Evolutionary conservation across 2,113 vertebrate genomes (phyloP), one percentile per base, ranked within the genome.

Genomic region (Melospiza georgiana): DNA sequence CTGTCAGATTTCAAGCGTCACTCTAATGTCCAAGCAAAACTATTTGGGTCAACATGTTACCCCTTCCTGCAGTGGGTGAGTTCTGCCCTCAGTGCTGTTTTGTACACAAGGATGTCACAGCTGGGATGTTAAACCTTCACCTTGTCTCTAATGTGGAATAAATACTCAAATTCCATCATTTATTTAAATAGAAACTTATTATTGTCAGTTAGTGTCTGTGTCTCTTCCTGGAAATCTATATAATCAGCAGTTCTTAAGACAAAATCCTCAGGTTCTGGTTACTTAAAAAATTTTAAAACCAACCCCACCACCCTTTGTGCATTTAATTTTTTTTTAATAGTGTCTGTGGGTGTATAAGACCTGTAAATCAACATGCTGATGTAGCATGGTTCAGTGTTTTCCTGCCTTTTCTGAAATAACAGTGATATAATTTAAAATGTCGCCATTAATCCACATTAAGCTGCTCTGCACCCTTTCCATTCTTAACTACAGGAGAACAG

Each of bases 351-450:
- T 37, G 3, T 79, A 39, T 80, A 33, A 79, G 31, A 58, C 44
- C 37, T 79, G 39, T 77, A 67, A 90, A 84, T 86, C 61, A 81
- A 33, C 44, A 57, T 68, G 23, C 22, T 90, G 33, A 57, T 35
- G 31, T 37, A 88, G 76, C 24, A 65, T 12, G 22, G 15, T 67
- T 80, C 51, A 78, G 52, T n/a, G 44, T 90, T 90, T 92, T 90
- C 57, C 57, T 94, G 52, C 37, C n/a, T 90, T 84, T 94, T 84
- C 75, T 95, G 72, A 90, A 92, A 78, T 52, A 82, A 59, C 9
- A 71, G 48, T 88, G 63, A 75, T 90, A 80, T 80, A 88, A 93
- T 86, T 90, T 89, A 84, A 90, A 92, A 22, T 86, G 75, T 65
- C 55, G 86, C 20, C 75, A 84, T 88, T 94, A 92, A 96, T 92